phyloP scores from a whole-genome alignment of 2,113 vertebrate genomes.

The Proteles cristata region DNA sequence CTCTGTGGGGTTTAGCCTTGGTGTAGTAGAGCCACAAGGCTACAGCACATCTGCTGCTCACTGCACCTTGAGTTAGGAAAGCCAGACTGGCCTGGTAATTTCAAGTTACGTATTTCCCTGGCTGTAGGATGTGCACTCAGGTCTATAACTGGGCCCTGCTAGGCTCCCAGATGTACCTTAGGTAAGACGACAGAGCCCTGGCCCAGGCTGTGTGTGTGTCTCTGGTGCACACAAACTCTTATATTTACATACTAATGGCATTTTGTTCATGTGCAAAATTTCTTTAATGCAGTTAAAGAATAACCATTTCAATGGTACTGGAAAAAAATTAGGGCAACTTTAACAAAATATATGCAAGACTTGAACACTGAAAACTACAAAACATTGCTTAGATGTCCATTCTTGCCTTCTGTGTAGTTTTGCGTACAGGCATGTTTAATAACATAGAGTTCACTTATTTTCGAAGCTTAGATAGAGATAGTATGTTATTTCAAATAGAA shows the following conservation, averaged over 20 bases:
- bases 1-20: neutral
- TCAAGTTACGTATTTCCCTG: neutral
- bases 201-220: rapidly evolving
- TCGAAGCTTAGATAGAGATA: neutral
- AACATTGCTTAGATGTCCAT: neutral
- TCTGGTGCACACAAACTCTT: neutral
- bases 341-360: too few relatives aligned
- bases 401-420: neutral
- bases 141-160: neutral
- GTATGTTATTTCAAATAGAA: neutral
- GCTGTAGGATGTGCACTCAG: rapidly evolving
- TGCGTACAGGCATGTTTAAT: neutral
- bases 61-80: neutral
- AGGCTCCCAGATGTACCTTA: neutral
- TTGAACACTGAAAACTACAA: too few relatives aligned
- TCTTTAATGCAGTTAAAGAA: too few relatives aligned
- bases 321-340: too few relatives aligned
- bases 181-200: neutral
- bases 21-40: too few relatives aligned
- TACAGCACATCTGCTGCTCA: neutral
- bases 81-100: neutral
- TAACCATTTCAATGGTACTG: too few relatives aligned
- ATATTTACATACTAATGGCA: neutral
- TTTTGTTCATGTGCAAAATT: neutral
- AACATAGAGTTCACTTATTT: neutral